Percentiles rank a stretch among this genome's conserved stretches.
Evolutionary conservation across 2,888 invertebrate species (phyloP).

Genomic region (Prosopocoilus inquinatus): DNA sequence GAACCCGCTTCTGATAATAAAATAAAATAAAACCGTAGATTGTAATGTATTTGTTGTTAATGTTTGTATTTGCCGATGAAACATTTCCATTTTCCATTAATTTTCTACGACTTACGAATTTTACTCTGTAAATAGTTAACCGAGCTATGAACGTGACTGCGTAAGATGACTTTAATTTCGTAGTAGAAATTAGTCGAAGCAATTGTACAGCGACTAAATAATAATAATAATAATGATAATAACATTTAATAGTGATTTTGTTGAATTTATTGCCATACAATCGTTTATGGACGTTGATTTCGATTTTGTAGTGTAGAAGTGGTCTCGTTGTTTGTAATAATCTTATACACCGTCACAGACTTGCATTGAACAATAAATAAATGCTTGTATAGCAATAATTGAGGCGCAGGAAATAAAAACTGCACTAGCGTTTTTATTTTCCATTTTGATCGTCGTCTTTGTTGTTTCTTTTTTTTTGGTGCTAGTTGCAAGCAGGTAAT

Average conservation of each 20-base stretch:
- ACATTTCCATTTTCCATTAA: too few species aligned
- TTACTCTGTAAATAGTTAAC: too few species aligned
- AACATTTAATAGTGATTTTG: conserved; percentile 22
- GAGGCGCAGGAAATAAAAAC: not conserved
- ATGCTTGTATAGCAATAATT: conserved; percentile 29
- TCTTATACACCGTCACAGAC: too few species aligned
- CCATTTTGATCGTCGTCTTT: conserved; percentile 14
- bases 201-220: conserved; percentile 20
- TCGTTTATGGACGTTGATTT: conserved; percentile 23
- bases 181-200: too few species aligned
- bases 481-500: conserved; percentile 32
- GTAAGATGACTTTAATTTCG: too few species aligned
- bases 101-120: too few species aligned
- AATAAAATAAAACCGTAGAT: too few species aligned
- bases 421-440: not conserved
- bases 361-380: conserved; percentile 3
- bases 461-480: conserved; percentile 28
- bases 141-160: too few species aligned
- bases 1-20: too few species aligned
- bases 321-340: too few species aligned
- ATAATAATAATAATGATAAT: conserved; percentile 24
- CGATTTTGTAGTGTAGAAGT: conserved; percentile 18
- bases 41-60: too few species aligned
- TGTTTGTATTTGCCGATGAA: too few species aligned
- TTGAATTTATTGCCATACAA: conserved; percentile 25